Evolutionary conservation across 2,797 vertebrate genomes (phyloP), one percentile per base, ranked within the genome.

Genomic region (Sebastes oblongus): DNA sequence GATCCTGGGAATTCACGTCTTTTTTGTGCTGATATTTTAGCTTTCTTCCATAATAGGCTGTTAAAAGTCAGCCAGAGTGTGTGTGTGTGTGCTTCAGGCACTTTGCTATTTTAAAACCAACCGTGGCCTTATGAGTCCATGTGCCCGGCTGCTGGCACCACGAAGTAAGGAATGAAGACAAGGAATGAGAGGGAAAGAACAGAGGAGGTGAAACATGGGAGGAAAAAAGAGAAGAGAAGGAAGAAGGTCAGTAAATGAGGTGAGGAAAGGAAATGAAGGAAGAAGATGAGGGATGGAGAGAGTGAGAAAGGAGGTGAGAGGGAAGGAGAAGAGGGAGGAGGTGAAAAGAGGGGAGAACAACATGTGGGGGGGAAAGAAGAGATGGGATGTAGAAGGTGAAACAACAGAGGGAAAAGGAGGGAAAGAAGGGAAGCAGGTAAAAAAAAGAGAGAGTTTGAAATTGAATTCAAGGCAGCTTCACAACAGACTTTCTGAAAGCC

Each of bases 61-160:
- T 66, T 68, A 62, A 46, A 25, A 24, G 34, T 61, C 18, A n/a
- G 29, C 42, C 36, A 20, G 72, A 30, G 32, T 55, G 42, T 29
- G 27, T 52, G 32, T 27, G 32, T 55, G 42, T 29, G 27, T 52
- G 55, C 58, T 86, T 76, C 46, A 24, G 46, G 66, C 65, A 68
- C 34, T 84, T 39, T 72, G 56, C 79, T 86, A 72, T 86, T 84
- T 86, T 84, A 77, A 82, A 84, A 80, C 13, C 18, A 59, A 32
- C 71, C 77, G 32, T 75, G 42, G 58, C 70, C 66, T 64, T 75
- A 58, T 75, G 68, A 69, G 66, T 82, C 46, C 54, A 56, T 81
- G 64, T 81, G 54, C 68, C 62, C 64, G 11, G 70, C 55, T 76
- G 73, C 62, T 83, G 78, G 76, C 75, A 81, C 60, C 36, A 50